Evolutionary conservation across 2,113 vertebrate species (phyloP).

Genomic region (Callocephalon fimbriatum): DNA sequence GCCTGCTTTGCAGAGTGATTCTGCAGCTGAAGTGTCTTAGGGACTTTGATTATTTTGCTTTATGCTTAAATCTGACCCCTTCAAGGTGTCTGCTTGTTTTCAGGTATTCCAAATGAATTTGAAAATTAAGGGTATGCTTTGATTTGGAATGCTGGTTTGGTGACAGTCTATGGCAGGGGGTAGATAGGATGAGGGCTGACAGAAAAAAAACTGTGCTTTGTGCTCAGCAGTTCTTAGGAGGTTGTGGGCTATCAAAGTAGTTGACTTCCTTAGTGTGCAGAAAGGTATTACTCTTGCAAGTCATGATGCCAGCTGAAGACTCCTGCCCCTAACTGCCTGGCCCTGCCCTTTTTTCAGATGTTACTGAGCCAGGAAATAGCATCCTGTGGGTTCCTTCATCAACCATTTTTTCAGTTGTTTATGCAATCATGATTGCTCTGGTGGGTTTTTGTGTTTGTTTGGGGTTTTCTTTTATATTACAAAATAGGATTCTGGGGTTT

Average conservation of each 20-base stretch:
- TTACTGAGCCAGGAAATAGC: background rate
- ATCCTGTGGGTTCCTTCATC: background rate
- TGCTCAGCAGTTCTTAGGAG: background rate
- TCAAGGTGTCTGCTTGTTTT: background rate
- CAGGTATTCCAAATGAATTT: background rate
- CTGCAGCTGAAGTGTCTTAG: background rate
- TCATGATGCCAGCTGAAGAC: background rate
- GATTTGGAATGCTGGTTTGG: background rate
- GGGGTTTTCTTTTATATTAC: background rate
- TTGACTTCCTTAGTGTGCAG: background rate
- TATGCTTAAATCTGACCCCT: background rate
- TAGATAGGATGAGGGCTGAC: background rate
- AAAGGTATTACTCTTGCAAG: background rate
- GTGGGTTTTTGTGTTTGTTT: background rate
- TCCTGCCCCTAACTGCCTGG: background rate
- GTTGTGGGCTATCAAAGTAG: background rate
- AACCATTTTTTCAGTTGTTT: background rate
- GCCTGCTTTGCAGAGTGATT: background rate
- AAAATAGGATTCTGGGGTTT: background rate
- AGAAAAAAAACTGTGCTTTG: background rate
- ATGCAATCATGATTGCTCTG: background rate
- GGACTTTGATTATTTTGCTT: background rate
- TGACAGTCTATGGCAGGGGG: background rate
- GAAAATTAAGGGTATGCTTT: background rate
- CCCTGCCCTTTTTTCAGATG: conserved; percentile 17